Base-by-base conservation (phyloP, 2,113 vertebrate genomes). In the Gadus macrocephalus region DNA sequence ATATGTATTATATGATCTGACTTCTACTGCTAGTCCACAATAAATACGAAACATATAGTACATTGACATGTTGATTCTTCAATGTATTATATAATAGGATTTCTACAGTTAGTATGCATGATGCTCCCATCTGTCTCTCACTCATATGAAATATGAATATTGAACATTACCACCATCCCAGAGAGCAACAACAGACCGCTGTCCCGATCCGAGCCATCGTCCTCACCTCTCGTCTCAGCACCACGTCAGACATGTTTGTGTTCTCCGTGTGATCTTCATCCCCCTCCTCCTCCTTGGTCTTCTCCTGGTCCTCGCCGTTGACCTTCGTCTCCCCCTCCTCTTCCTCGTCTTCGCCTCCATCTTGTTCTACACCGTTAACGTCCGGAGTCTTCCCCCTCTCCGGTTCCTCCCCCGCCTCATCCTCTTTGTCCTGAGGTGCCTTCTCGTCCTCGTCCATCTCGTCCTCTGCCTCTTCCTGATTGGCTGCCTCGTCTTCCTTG, bases 191-290 rank as follows among this genome's bases (percentile, higher is more conserved):
- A 7, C 2, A 49, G 2, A 12, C 5, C 8, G 42, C 42, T 12
- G 42, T 49, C 42, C 42, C 11, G 11, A 9, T 49, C 9, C 0
- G 42, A 9, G 2, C 1, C 12, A 14, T 14, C 42, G 2, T 49
- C 20, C 80, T 78, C 74, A 92, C 92, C 90, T 93, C 86, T 85
- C 85, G 91, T 64, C 90, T 92, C 2, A 92, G 20, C 1, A 70
- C 68, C 67, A 93, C 22, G n/a, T 98, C 96, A 81, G 96, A 96
- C 81, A 95, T 90, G 87, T 87, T 89, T 49, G 68, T 75, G 63
- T 4, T 14, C 42, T 49, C 9, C 11, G 42, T 49, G 42, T 9
- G 42, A 49, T 70, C 35, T 11, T 76, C 66, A 11, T 75, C 67
- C 66, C 31, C 31, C 6, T 78, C 53, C 0, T 64, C 31, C 70